Percentiles rank a stretch among this genome's conserved stretches.
phyloP scores from a whole-genome alignment of 2,797 vertebrate genomes.

The Manis javanica region DNA sequence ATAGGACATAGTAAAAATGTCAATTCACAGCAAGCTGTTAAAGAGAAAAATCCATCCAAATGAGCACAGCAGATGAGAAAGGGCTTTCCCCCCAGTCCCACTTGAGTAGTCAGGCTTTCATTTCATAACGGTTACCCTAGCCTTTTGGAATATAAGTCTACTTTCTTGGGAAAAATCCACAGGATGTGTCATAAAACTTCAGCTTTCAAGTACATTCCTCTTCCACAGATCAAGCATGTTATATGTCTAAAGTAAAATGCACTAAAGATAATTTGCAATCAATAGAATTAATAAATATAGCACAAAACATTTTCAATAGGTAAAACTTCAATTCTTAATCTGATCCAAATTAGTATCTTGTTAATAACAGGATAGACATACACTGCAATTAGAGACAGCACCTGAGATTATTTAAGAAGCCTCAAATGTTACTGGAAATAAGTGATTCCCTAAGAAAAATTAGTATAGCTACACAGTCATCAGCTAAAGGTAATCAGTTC shows the following conservation, averaged over 20 bases:
- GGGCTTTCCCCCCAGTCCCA: neutral
- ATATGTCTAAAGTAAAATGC: neutral
- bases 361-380: neutral
- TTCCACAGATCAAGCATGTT: neutral
- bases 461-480: neutral
- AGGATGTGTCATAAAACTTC: neutral
- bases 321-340: neutral
- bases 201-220: neutral
- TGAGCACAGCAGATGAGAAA: neutral
- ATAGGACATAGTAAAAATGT: neutral
- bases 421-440: neutral
- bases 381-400: neutral
- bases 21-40: conserved; percentile 11
- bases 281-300: neutral
- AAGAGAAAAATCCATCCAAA: conserved; percentile 47
- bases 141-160: neutral
- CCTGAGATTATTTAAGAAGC: neutral
- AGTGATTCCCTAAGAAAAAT: neutral
- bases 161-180: neutral
- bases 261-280: neutral
- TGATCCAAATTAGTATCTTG: neutral
- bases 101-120: neutral
- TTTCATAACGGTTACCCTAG: neutral
- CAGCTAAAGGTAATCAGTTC: neutral
- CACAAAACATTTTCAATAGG: neutral